A percentile compares a stretch with the other conserved stretches of the same genome.
phyloP scores from a whole-genome alignment of 2,888 invertebrate genomes.

The Cistogaster globosa region DNA sequence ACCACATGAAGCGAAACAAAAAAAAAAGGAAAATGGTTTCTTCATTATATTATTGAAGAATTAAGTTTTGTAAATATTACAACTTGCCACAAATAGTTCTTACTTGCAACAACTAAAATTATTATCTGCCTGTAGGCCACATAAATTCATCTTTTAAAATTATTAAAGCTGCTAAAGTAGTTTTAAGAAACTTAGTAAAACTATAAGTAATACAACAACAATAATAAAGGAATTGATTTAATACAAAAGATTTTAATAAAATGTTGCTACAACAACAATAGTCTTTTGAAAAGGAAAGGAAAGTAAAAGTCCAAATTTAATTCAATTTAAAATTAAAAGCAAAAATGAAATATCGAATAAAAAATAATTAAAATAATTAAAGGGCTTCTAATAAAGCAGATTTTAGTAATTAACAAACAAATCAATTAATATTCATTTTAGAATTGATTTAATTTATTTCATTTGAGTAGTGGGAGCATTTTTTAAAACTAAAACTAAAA shows the following conservation, averaged over 20 bases:
- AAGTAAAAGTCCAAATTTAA: not conserved
- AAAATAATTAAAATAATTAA: no score
- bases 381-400: no score
- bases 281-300: no score
- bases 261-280: not conserved
- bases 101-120: constrained; percentile 16
- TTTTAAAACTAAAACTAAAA: no score
- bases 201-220: not conserved
- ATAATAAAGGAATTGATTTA: constrained; percentile 29
- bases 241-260: constrained; percentile 32
- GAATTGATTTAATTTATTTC: no score
- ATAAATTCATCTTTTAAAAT: constrained; percentile 16
- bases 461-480: no score
- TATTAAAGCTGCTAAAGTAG: constrained; percentile 6
- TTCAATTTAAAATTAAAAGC: not conserved
- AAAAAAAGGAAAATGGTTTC: constrained; percentile 36
- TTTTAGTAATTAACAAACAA: no score
- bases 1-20: no score
- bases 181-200: constrained; percentile 27
- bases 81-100: constrained; percentile 24
- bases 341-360: no score
- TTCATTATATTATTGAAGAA: constrained; percentile 59
- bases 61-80: constrained; percentile 46
- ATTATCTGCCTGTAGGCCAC: constrained; percentile 36
- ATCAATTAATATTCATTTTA: no score